Conservation (phyloP, 2,888 invertebrate species). For the Ectemnius cavifrons region DNA sequence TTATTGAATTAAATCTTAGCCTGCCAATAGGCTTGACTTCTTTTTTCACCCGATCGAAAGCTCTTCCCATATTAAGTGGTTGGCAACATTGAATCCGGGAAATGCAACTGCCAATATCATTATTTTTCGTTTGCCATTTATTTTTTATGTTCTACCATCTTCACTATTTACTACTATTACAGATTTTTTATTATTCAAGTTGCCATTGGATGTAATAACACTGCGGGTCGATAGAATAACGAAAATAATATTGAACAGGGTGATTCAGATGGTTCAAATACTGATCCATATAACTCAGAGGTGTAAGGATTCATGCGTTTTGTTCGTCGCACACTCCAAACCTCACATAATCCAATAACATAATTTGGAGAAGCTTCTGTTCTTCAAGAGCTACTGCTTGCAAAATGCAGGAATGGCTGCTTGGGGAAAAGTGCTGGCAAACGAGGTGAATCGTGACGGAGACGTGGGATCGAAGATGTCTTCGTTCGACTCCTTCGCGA, state of each 20-base stretch:
- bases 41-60: background rate
- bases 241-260: no score
- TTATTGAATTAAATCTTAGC: constrained; percentile 1
- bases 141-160: no score
- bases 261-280: no score
- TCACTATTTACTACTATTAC: no score
- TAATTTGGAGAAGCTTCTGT: no score
- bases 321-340: no score
- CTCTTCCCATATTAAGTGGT: background rate
- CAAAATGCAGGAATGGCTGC: no score
- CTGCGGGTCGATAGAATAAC: background rate
- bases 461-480: background rate
- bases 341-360: no score
- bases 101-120: background rate
- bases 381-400: no score
- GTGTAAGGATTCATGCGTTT: no score
- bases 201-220: background rate
- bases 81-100: background rate
- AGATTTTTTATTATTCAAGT: background rate
- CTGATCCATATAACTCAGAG: no score
- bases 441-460: constrained; percentile 5
- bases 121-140: background rate
- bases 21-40: background rate
- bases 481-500: constrained; percentile 1
- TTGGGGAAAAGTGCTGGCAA: background rate